Conservation (phyloP, 2,113 vertebrate genomes). For the Benitochromis conjunctus region DNA sequence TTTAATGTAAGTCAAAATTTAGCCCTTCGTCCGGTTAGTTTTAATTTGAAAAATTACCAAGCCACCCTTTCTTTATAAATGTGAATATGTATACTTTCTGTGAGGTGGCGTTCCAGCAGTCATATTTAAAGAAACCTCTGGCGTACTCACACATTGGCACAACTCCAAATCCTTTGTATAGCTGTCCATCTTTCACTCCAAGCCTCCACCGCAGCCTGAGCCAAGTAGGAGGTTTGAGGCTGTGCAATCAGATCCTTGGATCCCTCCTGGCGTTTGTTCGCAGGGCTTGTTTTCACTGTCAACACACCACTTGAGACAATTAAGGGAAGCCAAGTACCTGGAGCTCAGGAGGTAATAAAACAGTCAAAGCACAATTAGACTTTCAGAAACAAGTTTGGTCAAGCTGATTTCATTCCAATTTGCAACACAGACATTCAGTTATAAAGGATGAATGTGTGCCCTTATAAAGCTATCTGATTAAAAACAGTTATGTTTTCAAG, state of each 20-base stretch:
- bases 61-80: background rate
- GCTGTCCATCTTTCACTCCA: constrained; percentile 24
- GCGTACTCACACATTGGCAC: constrained; percentile 25
- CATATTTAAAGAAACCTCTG: constrained; percentile 38
- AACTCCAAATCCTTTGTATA: constrained; percentile 22
- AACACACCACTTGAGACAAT: constrained; percentile 72
- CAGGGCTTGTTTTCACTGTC: constrained; percentile 70
- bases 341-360: constrained; percentile 65
- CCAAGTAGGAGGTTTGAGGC: constrained; percentile 19
- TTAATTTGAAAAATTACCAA: constrained; percentile 1
- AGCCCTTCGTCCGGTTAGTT: background rate
- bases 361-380: constrained; percentile 63
- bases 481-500: background rate
- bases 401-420: constrained; percentile 32
- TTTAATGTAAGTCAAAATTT: background rate
- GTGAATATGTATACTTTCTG: background rate
- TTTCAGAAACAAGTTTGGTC: constrained; percentile 50
- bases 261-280: constrained; percentile 52
- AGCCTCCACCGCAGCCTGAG: background rate
- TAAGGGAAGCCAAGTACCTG: constrained; percentile 65
- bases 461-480: background rate
- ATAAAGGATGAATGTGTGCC: background rate
- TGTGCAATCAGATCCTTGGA: constrained; percentile 62
- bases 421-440: background rate
- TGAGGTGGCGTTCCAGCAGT: constrained; percentile 20